These are phyloP conservation scores for Gallinago media DNA, from an alignment of 2,113 vertebrate genomes.

Conservation along the genomic window DNA sequence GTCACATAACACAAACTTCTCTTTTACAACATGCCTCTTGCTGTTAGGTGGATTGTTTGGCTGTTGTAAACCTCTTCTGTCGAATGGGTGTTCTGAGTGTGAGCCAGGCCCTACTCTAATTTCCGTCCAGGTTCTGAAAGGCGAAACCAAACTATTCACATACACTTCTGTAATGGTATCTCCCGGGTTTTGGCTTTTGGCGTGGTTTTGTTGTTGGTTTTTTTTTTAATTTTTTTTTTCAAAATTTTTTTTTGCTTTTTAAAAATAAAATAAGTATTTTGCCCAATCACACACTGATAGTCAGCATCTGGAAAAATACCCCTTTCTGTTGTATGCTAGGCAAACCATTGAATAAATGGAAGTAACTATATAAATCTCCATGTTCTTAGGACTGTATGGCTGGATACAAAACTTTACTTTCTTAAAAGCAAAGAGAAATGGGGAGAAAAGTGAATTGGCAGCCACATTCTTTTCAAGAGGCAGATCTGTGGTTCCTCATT, in stretches of 20 bases:
- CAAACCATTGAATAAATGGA: background rate
- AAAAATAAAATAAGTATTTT: background rate
- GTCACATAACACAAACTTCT: background rate
- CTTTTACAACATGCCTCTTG: slow-evolving; percentile 14
- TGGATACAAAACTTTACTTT: background rate
- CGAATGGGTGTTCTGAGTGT: background rate
- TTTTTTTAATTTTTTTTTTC: background rate
- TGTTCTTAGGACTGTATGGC: background rate
- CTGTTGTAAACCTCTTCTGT: slow-evolving; percentile 13
- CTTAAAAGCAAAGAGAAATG: background rate
- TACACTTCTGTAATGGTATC: background rate
- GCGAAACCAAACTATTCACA: background rate
- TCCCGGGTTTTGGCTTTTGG: background rate
- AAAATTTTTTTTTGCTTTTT: background rate
- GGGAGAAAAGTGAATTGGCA: background rate
- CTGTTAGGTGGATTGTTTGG: slow-evolving; percentile 16
- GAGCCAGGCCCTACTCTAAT: slow-evolving; percentile 3
- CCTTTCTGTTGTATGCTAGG: background rate
- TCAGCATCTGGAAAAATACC: slow-evolving; percentile 45
- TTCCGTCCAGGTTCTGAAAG: slow-evolving; percentile 28
- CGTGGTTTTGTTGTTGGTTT: background rate
- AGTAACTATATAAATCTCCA: background rate
- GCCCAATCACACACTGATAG: background rate
- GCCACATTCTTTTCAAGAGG: background rate
- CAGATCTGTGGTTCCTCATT: slow-evolving; percentile 13